These are phyloP conservation scores for Prinia subflava DNA, from an alignment of 2,113 vertebrate genomes.

Conservation along the genomic window DNA sequence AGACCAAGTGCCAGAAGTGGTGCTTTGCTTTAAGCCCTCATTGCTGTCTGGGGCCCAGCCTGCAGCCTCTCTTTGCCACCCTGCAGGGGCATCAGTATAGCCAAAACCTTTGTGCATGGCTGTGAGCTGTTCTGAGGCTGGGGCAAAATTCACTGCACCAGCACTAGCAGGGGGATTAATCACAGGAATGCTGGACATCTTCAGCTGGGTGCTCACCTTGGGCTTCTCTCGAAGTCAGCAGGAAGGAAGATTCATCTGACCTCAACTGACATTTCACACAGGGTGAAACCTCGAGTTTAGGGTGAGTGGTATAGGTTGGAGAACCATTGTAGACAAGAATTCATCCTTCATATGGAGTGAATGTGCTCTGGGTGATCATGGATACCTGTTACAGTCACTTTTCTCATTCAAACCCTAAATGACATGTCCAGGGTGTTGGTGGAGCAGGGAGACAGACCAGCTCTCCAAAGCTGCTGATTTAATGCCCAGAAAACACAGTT, in stretches of 20 bases:
- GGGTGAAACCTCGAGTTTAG: neutral
- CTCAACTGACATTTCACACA: neutral
- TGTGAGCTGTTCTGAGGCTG: neutral
- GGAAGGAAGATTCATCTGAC: neutral
- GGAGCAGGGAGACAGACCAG: neutral
- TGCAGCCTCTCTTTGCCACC: neutral
- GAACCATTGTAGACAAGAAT: neutral
- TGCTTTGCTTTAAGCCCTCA: neutral
- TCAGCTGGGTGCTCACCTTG: neutral
- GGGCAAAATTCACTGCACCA: neutral
- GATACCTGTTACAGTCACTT: neutral
- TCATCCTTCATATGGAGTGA: neutral
- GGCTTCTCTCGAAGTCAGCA: neutral
- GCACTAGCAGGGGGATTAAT: neutral
- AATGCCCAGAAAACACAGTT: neutral
- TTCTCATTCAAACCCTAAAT: neutral
- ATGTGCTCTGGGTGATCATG: neutral
- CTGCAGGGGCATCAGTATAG: neutral
- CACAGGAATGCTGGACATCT: neutral
- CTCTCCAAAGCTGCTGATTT: neutral
- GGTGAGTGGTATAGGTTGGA: neutral
- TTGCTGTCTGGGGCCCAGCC: neutral
- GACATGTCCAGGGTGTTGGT: neutral
- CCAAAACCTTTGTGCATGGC: neutral
- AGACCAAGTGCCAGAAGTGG: neutral